Conservation (phyloP, 2,113 vertebrate genomes). For the Mus musculus region DNA sequence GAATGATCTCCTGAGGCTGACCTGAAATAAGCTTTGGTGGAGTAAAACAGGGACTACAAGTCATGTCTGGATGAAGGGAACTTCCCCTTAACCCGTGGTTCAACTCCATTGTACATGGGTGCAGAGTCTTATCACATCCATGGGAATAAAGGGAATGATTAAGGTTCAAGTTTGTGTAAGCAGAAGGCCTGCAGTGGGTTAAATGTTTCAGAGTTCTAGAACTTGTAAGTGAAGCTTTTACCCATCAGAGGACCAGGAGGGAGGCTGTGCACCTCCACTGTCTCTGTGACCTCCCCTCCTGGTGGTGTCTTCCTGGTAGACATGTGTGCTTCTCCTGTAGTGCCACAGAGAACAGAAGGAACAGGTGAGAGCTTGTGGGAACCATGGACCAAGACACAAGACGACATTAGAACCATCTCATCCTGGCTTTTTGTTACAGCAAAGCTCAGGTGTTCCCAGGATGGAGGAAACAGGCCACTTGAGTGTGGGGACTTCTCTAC, state of each 20-base stretch:
- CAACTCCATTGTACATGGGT: not conserved
- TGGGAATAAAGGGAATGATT: not conserved
- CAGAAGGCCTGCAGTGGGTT: not conserved
- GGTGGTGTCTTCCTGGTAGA: not conserved
- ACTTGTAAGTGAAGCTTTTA: conserved; percentile 50
- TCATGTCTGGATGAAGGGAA: not conserved
- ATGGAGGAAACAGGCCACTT: not conserved
- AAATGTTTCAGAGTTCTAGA: conserved; percentile 47
- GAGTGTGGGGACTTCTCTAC: not conserved
- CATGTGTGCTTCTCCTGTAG: not conserved
- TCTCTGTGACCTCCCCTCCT: not conserved
- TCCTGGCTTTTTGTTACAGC: not conserved
- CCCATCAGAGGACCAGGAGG: not conserved
- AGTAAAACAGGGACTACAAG: conserved; percentile 15
- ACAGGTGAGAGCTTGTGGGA: not conserved
- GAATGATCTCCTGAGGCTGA: not conserved
- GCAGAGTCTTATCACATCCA: not conserved
- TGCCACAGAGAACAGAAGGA: not conserved
- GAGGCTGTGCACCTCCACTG: not conserved
- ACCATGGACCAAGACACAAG: not conserved
- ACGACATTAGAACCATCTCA: not conserved
- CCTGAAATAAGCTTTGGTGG: not conserved
- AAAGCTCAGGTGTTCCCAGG: not conserved
- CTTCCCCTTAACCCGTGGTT: not conserved
- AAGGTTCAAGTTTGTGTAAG: conserved; percentile 36